Evolutionary conservation across 2,797 vertebrate species (phyloP), one percentile per base, ranked within the genome.

Genomic region (Carduelis carduelis): DNA sequence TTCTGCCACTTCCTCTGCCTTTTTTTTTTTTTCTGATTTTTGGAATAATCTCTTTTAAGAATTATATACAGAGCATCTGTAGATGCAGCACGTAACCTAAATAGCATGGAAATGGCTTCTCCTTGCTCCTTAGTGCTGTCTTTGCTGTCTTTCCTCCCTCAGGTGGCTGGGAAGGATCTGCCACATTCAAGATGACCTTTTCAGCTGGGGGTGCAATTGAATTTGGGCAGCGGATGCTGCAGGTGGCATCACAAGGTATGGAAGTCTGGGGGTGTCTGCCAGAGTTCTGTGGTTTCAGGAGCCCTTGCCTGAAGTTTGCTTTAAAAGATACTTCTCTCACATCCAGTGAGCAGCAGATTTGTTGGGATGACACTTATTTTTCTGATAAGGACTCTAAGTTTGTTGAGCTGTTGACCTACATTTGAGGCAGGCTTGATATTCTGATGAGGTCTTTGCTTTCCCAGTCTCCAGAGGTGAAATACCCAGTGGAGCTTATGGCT

Each of bases 101-200:
- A 74, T 35, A 61, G 14, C 44, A 53, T 26, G 1, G 3, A 65
- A 91, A 35, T 1, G 3, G 28, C 37, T 80, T 75, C 32, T 86
- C 20, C 68, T 91, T 63, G 23, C 21, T 82, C 53, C 43, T 69
- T 17, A 46, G 26, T 64, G 65, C 23, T 82, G 52, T 53, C 61
- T 94, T 78, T 81, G 65, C 23, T 82, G 52, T 53, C 61, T 94
- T 78, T 81, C 28, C 10, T 90, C 49, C 65, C 41, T 93, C 96
- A 99, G 99, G 99, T 9, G 99, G 99, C 94, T 99, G 99, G 99
- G 99, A 99, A 93, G 99, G 99, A 63, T 98, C 98, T 5, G 98
- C 98, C 15, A 98, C 97, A 0, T 99, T 99, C 96, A 99, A 98
- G 97, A 84, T 99, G 43, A 96, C 98, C 70, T 99, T 99, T 85